These are phyloP conservation scores for Mustela lutreola DNA, from an alignment of 2,113 vertebrate genomes.

Conservation along the genomic window DNA sequence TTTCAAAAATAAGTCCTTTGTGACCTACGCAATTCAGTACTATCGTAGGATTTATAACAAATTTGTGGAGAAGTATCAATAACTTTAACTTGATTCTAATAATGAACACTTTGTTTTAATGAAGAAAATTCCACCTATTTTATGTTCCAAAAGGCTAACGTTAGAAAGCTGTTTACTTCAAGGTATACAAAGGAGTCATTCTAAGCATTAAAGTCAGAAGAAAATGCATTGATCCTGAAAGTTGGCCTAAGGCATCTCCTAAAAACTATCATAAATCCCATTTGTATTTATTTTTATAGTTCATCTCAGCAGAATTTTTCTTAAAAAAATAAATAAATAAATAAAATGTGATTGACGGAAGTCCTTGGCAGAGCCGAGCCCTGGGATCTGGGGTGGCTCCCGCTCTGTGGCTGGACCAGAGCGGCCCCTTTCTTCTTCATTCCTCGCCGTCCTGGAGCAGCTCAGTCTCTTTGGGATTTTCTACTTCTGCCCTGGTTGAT, in stretches of 20 bases:
- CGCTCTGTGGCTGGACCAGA: too few relatives aligned
- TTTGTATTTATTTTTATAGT: conserved; percentile 82
- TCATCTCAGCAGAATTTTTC: conserved; percentile 64
- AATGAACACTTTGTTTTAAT: conserved; percentile 79
- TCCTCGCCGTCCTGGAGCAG: too few relatives aligned
- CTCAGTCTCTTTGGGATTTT: too few relatives aligned
- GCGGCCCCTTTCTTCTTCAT: too few relatives aligned
- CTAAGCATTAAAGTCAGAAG: conserved; percentile 63
- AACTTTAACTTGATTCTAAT: conserved; percentile 80
- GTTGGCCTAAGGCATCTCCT: conserved; percentile 63
- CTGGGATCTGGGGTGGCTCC: too few relatives aligned
- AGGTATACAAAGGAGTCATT: conserved; percentile 73
- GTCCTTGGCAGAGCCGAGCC: too few relatives aligned
- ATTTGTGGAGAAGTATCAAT: conserved; percentile 68
- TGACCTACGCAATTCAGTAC: conserved; percentile 71
- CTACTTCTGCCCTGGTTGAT: too few relatives aligned
- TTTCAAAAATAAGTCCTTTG: conserved; percentile 55
- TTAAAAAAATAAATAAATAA: conserved; percentile 56
- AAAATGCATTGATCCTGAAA: conserved; percentile 72
- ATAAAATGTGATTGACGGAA: conserved; percentile 64
- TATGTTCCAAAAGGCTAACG: conserved; percentile 68
- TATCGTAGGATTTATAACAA: conserved; percentile 80
- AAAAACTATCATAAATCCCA: conserved; percentile 72
- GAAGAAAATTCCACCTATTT: conserved; percentile 78
- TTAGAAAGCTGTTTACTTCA: conserved; percentile 77